Conservation (phyloP, 2,888 invertebrate species). For the Stenchaetothrips biformis region DNA sequence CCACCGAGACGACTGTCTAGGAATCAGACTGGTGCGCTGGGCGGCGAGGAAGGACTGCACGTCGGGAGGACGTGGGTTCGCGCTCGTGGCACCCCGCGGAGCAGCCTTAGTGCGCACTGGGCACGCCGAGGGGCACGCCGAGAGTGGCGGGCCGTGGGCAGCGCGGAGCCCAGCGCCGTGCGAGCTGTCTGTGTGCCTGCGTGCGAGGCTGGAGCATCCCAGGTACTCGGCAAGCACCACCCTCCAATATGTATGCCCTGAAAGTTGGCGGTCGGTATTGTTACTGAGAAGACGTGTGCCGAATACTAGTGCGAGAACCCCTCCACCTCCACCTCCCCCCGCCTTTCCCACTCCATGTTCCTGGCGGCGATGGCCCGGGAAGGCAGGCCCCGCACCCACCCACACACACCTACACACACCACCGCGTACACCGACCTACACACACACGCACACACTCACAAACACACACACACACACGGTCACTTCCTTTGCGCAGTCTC, state of each 20-base stretch:
- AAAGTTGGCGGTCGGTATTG: constrained; percentile 21
- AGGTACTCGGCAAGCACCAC: constrained; percentile 12
- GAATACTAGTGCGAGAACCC: background rate
- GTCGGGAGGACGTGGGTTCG: too few species aligned
- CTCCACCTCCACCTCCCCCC: background rate
- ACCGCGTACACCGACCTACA: background rate
- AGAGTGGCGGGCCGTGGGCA: background rate
- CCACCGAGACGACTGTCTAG: too few species aligned
- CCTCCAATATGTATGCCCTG: constrained; percentile 22
- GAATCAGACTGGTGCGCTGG: too few species aligned
- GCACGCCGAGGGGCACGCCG: too few species aligned
- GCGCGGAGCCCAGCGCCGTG: background rate
- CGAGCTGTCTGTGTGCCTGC: background rate
- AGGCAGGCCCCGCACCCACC: background rate
- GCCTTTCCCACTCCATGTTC: background rate
- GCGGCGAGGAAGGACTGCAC: too few species aligned
- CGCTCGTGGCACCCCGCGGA: too few species aligned
- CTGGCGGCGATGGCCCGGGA: background rate
- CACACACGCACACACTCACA: background rate
- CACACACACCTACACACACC: background rate
- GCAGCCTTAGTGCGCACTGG: too few species aligned
- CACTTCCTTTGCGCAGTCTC: too few species aligned
- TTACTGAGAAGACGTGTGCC: constrained; percentile 13
- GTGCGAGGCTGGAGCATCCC: background rate
- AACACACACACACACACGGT: background rate